Evolutionary conservation across 2,888 invertebrate species (phyloP), one percentile per base, ranked within the genome.

Genomic region (Drepana falcataria): DNA sequence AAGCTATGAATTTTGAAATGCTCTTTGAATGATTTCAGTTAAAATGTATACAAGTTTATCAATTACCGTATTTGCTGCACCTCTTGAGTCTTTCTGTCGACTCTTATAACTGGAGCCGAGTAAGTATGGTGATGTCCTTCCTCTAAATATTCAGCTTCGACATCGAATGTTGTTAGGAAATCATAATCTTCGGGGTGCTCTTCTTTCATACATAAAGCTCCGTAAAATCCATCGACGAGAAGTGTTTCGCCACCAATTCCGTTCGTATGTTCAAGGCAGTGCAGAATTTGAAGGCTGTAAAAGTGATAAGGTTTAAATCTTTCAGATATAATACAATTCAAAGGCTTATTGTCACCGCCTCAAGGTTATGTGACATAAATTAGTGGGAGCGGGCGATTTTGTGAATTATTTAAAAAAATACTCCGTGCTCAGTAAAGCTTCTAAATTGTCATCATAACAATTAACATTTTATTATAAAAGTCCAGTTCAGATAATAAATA

Each of bases 201-300:
- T 2, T 83, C 73, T 53, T 87, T 89, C 34, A 96, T 77, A 53
- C 91, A 83, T 5, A 87, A 75, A 0, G 95, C 95, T 3, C 94
- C 94, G 55, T 93, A 88, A 71, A 95, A 94, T 0, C 96, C 96
- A 71, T 96, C 96, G 0, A 94, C 94, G 2, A 96, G 85, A 48
- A 95, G 83, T 0, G 94, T 95, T 62, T 95, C 93, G 0, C 96
- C 96, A 0, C 96, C 96, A 0, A 75, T 80, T 0, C 93, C 94
- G 6, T 92, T 91, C 3, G 68, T 66, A 54, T 91, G 89, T 53
- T 88, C 82, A 2, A 91, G 51, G 55, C 90, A 87, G 56, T 91
- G 91, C 0, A 91, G 73, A 33, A 91, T 75, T 73, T 91, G 91
- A 3, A 92, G 74, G 0, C 92, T 44, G 9, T 9, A 2, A 2